A percentile compares a stretch with the other conserved stretches of the same genome.
phyloP scores from a whole-genome alignment of 2,797 vertebrate species.

The Galagoides demidoff region DNA sequence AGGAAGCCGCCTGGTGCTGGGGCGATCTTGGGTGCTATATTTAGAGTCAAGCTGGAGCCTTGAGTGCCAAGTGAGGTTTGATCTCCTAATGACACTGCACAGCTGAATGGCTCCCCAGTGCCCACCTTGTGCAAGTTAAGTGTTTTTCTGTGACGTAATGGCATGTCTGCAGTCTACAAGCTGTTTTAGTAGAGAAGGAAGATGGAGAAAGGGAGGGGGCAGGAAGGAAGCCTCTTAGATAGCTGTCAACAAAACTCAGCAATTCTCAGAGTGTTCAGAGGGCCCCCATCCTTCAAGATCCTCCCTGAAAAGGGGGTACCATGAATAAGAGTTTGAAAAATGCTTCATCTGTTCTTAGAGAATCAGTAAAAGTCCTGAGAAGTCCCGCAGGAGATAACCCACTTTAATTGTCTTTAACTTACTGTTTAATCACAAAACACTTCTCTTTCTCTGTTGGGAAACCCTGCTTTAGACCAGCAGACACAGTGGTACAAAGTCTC shows the following conservation, averaged over 20 bases:
- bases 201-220: not conserved
- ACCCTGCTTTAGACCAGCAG: not conserved
- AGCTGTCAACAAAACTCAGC: not conserved
- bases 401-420: not conserved
- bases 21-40: not conserved
- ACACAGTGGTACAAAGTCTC: not conserved
- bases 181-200: not conserved
- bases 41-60: not conserved
- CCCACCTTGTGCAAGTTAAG: not conserved
- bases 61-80: not conserved
- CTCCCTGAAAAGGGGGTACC: not conserved
- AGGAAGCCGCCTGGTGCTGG: not conserved
- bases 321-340: not conserved
- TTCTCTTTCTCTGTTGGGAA: not conserved
- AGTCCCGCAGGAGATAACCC: not conserved
- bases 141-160: not conserved
- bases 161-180: not conserved
- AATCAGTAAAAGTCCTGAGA: not conserved
- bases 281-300: not conserved
- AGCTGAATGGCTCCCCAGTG: not conserved
- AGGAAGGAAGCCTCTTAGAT: not conserved
- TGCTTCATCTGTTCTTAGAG: fast-evolving
- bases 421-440: not conserved
- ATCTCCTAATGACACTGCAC: not conserved
- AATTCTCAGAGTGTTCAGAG: not conserved